Conservation (phyloP, 1,140 invertebrate genomes). For the Caenorhabditis briggsae region DNA sequence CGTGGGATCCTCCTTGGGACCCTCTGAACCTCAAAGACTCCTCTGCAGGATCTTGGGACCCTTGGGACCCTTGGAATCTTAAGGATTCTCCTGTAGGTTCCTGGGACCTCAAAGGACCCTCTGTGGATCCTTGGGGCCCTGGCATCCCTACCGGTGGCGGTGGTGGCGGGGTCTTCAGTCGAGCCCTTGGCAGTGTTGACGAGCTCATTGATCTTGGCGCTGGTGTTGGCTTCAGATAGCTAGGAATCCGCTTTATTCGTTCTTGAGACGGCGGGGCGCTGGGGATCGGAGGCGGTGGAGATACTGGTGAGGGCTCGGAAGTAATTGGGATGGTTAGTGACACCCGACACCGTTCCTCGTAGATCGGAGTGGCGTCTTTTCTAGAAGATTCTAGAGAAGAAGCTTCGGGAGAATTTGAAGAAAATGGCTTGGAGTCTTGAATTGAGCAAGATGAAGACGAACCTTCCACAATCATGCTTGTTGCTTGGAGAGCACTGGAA, state of each 20-base stretch:
- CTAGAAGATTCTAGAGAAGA: no score
- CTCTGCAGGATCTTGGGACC: no score
- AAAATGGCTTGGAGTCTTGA: no score
- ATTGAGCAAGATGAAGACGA: not conserved
- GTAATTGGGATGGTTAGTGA: not conserved
- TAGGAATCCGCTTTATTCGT: constrained; percentile 4
- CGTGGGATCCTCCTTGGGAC: no score
- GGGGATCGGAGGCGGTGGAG: constrained; percentile 3
- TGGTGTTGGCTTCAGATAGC: constrained; percentile 11
- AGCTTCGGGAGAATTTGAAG: not conserved
- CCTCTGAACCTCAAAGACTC: no score
- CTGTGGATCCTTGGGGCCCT: no score
- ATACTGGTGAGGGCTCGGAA: not conserved
- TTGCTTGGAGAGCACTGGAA: constrained; percentile 37
- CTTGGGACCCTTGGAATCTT: no score
- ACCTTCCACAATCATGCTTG: constrained; percentile 28
- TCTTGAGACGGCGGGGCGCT: constrained; percentile 6
- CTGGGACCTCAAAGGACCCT: no score
- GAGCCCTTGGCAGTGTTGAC: not conserved
- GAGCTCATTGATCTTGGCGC: constrained; percentile 3
- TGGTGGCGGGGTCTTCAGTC: constrained; percentile 20
- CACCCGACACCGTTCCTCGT: constrained; percentile 10
- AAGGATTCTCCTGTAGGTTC: no score
- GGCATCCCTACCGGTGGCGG: not conserved
- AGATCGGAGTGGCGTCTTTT: constrained; percentile 15